These are phyloP conservation scores for Micrasema longulum DNA, from an alignment of 1,140 invertebrate species.

Conservation along the genomic window DNA sequence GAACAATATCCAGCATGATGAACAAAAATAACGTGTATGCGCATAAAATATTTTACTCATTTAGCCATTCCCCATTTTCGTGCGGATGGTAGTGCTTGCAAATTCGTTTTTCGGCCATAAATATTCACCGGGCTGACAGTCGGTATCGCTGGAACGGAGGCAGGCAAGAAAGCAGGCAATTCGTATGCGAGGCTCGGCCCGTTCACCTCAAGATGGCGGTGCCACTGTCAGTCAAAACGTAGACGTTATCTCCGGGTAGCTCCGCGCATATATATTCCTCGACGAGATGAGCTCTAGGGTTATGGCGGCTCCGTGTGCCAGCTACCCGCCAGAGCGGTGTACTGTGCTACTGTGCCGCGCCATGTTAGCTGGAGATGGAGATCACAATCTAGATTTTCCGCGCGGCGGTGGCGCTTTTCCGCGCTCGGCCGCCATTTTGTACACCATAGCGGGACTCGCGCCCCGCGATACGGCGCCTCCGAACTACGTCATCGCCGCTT, in stretches of 20 bases:
- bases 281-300: constrained; percentile 50
- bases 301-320: constrained; percentile 35
- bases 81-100: constrained; percentile 50
- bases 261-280: constrained; percentile 50
- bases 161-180: constrained; percentile 52
- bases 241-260: constrained; percentile 55
- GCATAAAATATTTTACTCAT: constrained; percentile 56
- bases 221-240: constrained; percentile 56
- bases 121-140: constrained; percentile 55
- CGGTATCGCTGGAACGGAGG: constrained; percentile 50
- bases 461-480: neutral
- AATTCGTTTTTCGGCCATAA: constrained; percentile 57
- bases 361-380: neutral
- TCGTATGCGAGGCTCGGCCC: constrained; percentile 55
- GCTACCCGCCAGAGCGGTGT: neutral
- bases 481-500: neutral
- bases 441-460: too few relatives aligned
- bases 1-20: constrained; percentile 54
- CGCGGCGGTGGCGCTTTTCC: neutral
- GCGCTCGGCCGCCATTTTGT: neutral
- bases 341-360: too few relatives aligned
- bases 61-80: constrained; percentile 50
- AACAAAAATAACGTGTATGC: constrained; percentile 54
- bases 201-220: constrained; percentile 56
- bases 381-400: constrained; percentile 3